A percentile compares a stretch with the other conserved stretches of the same genome.
These are phyloP conservation scores for Daboia siamensis DNA, from an alignment of 2,113 vertebrate genomes.

Conservation along the genomic window DNA sequence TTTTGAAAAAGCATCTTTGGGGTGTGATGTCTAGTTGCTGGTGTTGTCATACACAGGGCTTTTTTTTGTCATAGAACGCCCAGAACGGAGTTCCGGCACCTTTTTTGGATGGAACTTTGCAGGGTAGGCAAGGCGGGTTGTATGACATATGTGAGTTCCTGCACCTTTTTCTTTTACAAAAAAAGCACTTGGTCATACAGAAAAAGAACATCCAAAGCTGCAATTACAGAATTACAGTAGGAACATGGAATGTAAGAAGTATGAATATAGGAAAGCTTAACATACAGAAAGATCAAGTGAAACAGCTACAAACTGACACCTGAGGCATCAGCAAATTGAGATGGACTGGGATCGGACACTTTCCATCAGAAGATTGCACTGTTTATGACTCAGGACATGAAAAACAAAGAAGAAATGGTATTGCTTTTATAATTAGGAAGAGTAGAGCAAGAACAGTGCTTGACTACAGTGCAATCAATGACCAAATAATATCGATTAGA, in stretches of 20 bases:
- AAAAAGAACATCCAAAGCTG: background rate
- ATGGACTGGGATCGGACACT: background rate
- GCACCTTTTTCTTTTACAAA: too few species aligned
- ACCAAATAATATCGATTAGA: background rate
- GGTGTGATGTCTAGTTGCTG: too few species aligned
- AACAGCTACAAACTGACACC: background rate
- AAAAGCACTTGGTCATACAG: too few species aligned
- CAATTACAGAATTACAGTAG: background rate
- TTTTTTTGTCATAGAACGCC: too few species aligned
- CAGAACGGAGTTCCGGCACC: too few species aligned
- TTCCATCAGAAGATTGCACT: background rate
- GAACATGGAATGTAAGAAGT: background rate
- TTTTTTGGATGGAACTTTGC: too few species aligned
- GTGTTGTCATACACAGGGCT: background rate
- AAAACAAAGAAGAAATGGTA: background rate
- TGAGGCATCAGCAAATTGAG: background rate
- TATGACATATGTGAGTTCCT: too few species aligned
- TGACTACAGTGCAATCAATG: background rate
- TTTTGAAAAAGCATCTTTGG: too few species aligned
- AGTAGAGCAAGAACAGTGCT: background rate
- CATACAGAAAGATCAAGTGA: background rate
- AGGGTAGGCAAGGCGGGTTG: too few species aligned
- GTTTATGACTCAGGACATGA: background rate
- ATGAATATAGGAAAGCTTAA: background rate
- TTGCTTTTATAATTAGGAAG: background rate